phyloP scores from a whole-genome alignment of 2,797 vertebrate genomes.

The Decapterus maruadsi region DNA sequence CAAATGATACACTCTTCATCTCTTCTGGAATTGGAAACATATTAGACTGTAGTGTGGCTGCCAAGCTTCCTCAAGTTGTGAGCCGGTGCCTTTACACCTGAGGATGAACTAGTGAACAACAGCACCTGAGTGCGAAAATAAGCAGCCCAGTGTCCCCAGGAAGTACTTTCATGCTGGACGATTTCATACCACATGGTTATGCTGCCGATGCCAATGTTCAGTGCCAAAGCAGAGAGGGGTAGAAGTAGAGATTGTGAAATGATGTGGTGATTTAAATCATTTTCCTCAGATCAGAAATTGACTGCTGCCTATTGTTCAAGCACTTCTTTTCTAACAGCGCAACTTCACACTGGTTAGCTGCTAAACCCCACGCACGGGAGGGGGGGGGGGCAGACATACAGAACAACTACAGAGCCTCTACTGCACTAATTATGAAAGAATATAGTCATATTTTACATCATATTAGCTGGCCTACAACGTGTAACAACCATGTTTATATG shows the following conservation, averaged over 20 bases:
- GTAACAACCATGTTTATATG: too few relatives aligned
- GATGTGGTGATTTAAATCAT: neutral
- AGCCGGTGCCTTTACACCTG: neutral
- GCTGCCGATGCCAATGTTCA: neutral
- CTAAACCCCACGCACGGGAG: too few relatives aligned
- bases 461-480: too few relatives aligned
- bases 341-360: neutral
- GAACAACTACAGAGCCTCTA: too few relatives aligned
- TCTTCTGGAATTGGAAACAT: constrained; percentile 29
- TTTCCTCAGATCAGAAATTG: neutral
- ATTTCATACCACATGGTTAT: neutral
- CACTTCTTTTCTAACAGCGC: neutral
- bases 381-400: too few relatives aligned
- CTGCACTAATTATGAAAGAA: too few relatives aligned
- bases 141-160: neutral
- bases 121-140: constrained; percentile 15
- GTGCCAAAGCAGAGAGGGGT: neutral
- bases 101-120: constrained; percentile 21
- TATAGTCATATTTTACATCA: too few relatives aligned
- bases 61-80: constrained; percentile 16
- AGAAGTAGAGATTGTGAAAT: neutral
- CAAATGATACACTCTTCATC: constrained; percentile 29
- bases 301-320: neutral
- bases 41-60: neutral
- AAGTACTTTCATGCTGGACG: neutral